Evolutionary conservation across 1,140 invertebrate genomes (phyloP), one percentile per base, ranked within the genome.

Genomic region (Drosophila sulfurigaster): DNA sequence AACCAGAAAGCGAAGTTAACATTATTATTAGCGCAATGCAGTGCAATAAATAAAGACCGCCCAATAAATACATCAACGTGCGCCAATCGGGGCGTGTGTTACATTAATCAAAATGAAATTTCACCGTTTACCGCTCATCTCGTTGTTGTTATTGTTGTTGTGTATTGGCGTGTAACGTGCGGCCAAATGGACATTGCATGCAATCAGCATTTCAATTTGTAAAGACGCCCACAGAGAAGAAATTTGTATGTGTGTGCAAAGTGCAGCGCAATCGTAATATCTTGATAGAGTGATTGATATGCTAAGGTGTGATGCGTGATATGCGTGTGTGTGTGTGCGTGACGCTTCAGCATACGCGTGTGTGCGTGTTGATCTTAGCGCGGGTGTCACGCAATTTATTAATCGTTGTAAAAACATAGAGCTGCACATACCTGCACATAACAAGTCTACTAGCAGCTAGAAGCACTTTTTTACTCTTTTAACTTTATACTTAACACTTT

Each of bases 81-180:
- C 48, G 69, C 80, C 79, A 79, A 57, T 60, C 68, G 71, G 80
- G 80, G 80, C 80, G 71, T 76, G 62, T 20, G 67, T 66, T 68
- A 68, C 80, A 79, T 82, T 79, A 82, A 82, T 82, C 81, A 82
- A 79, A 82, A 68, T 49, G 67, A 77, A 72, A 58, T 58, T 67
- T 72, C 72, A 82, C 71, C 80, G 43, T 57, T 60, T 48, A 4
- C 41, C n/a, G 11, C n/a, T 43, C 11, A 13, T 43, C 11, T 43
- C 13, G 41, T 13, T 43, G n/a, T 43, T n/a, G 41, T 43, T 43
- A 3, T n/a, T 41, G 38, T n/a, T 41, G 38, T 41, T 28, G 13
- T 35, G 7, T 46, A 11, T 25, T 28, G 58, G n/a, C 15, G 52
- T 8, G 16, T 62, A 54, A 58, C 59, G 58, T 49, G 38, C 46